Conservation (phyloP, 2,797 vertebrate genomes). For the Microcaecilia unicolor region DNA sequence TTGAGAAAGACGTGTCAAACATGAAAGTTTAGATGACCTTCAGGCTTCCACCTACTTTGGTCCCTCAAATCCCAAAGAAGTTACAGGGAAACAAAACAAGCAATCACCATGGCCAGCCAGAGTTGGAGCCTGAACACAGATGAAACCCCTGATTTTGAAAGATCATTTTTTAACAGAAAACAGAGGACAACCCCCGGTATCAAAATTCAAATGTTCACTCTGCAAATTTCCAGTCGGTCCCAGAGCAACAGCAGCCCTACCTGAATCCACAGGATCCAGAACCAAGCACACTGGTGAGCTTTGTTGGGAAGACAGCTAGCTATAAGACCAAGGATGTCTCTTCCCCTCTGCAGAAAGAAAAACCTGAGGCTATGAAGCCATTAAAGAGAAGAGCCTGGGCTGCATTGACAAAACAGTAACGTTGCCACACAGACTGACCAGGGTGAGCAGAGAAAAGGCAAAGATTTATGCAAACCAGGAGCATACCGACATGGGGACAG, state of each 20-base stretch:
- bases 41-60: slow-evolving; percentile 92
- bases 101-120: slow-evolving; percentile 78
- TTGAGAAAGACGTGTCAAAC: slow-evolving; percentile 73
- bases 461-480: slow-evolving; percentile 37
- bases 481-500: slow-evolving; percentile 57
- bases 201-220: too few relatives aligned
- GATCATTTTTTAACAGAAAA: slow-evolving; percentile 67
- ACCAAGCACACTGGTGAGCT: slow-evolving; percentile 51
- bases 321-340: slow-evolving; percentile 63
- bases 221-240: slow-evolving; percentile 33
- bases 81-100: slow-evolving; percentile 51
- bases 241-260: slow-evolving; percentile 61
- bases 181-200: slow-evolving; percentile 60
- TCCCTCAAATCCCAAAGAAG: slow-evolving; percentile 70
- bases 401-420: slow-evolving; percentile 67
- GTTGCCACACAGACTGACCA: slow-evolving; percentile 86
- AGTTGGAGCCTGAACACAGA: slow-evolving; percentile 87
- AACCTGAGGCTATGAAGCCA: slow-evolving; percentile 58
- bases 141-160: slow-evolving; percentile 74
- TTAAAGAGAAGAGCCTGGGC: slow-evolving; percentile 69
- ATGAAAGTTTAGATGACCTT: slow-evolving; percentile 88
- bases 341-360: slow-evolving; percentile 61
- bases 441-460: slow-evolving; percentile 61
- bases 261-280: slow-evolving; percentile 60
- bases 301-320: slow-evolving; percentile 57